A percentile compares a stretch with the other conserved stretches of the same genome.
These are phyloP conservation scores for Cheilosia impressa DNA, from an alignment of 2,888 invertebrate genomes.

Conservation along the genomic window DNA sequence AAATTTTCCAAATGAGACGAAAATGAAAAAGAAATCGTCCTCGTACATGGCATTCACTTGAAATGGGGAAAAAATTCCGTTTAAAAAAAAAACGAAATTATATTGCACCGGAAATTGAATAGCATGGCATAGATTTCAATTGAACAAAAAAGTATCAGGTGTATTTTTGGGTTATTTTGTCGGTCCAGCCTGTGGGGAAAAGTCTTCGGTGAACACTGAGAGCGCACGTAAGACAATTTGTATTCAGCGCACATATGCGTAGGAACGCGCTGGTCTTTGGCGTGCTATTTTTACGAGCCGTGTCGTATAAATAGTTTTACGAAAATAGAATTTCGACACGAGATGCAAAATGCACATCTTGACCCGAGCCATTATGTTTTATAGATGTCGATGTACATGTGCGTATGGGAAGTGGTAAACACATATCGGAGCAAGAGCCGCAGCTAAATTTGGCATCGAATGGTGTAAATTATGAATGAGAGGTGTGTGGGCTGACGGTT, in stretches of 20 bases:
- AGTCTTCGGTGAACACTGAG: background rate
- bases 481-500: slow-evolving; percentile 49
- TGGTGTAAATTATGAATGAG: slow-evolving; percentile 43
- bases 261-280: slow-evolving; percentile 28
- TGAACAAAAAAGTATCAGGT: background rate
- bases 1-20: slow-evolving; percentile 55
- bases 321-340: slow-evolving; percentile 60
- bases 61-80: background rate
- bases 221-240: slow-evolving; percentile 26
- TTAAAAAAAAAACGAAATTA: slow-evolving; percentile 18
- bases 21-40: slow-evolving; percentile 55
- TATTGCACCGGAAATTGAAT: slow-evolving; percentile 51
- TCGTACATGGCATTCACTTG: slow-evolving; percentile 10
- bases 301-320: slow-evolving; percentile 42
- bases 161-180: slow-evolving; percentile 5
- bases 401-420: background rate
- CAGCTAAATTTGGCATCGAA: slow-evolving; percentile 44
- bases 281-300: slow-evolving; percentile 58
- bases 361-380: slow-evolving; percentile 53
- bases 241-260: slow-evolving; percentile 39
- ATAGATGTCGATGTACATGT: background rate
- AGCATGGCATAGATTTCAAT: slow-evolving; percentile 43
- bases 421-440: background rate
- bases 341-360: slow-evolving; percentile 70
- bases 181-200: slow-evolving; percentile 24